These are phyloP conservation scores for Schrankia costaestrigalis DNA, from an alignment of 2,888 invertebrate genomes.

Conservation along the genomic window DNA sequence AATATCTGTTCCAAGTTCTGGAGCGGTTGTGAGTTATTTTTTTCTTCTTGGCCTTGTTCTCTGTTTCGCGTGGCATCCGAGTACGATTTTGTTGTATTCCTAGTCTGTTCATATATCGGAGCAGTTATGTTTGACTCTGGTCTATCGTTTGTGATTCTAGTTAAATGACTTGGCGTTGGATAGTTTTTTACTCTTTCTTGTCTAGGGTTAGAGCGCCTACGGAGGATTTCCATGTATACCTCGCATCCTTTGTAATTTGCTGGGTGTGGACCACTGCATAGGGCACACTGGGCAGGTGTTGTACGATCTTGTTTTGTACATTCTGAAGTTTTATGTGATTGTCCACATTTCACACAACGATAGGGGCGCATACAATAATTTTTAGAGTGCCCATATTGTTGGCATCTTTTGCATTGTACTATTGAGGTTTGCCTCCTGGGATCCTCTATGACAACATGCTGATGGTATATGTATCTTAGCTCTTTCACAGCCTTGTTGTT, in stretches of 20 bases:
- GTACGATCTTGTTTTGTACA: constrained; percentile 1
- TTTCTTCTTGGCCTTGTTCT: neutral
- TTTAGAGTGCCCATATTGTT: constrained; percentile 5
- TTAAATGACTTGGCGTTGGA: neutral
- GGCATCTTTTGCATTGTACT: constrained; percentile 2
- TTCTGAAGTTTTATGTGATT: neutral
- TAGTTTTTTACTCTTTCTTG: neutral
- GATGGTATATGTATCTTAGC: neutral
- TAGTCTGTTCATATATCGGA: too few relatives aligned
- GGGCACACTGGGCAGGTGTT: constrained; percentile 1
- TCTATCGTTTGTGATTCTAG: neutral
- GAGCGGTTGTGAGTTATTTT: neutral
- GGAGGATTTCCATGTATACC: neutral
- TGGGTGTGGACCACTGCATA: constrained; percentile 4
- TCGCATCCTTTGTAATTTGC: constrained; percentile 13
- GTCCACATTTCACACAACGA: constrained; percentile 4
- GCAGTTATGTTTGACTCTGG: too few relatives aligned
- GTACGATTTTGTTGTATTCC: too few relatives aligned
- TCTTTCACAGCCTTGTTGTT: neutral
- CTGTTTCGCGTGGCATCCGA: neutral
- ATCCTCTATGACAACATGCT: constrained; percentile 1
- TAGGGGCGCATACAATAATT: constrained; percentile 6
- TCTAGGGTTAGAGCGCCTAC: neutral
- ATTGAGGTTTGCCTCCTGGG: neutral
- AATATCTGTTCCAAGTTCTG: neutral